Evolutionary conservation across 2,888 invertebrate genomes (phyloP).

Genomic region (Brenthis daphne): DNA sequence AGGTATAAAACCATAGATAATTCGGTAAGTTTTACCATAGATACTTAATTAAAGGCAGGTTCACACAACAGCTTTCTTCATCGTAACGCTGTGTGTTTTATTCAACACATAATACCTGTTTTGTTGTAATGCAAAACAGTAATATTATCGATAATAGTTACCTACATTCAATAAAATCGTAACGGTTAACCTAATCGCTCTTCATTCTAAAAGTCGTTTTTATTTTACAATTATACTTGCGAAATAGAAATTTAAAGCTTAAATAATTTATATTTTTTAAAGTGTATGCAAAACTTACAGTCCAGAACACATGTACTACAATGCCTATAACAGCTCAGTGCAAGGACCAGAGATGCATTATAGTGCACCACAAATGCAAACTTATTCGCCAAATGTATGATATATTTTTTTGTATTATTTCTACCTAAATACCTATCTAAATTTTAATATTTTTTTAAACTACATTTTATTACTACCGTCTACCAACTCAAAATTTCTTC

Average conservation of each 20-base stretch:
- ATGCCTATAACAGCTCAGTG: conserved; percentile 10
- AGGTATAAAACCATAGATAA: too few relatives aligned
- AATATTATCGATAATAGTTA: too few relatives aligned
- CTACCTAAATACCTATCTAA: not conserved
- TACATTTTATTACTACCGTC: too few relatives aligned
- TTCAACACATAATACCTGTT: too few relatives aligned
- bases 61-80: too few relatives aligned
- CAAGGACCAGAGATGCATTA: conserved; percentile 18
- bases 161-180: too few relatives aligned
- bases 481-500: too few relatives aligned
- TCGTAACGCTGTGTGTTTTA: too few relatives aligned
- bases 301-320: conserved; percentile 24
- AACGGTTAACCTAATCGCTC: not conserved
- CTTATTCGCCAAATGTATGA: conserved; percentile 22
- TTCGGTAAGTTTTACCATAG: too few relatives aligned
- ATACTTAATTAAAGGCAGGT: too few relatives aligned
- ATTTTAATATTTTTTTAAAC: not conserved
- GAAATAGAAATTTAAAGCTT: not conserved
- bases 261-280: not conserved
- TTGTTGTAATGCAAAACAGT: too few relatives aligned
- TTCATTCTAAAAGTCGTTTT: not conserved
- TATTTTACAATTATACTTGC: too few relatives aligned
- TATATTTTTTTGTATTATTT: not conserved
- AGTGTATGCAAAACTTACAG: conserved; percentile 10
- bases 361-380: conserved; percentile 9